These are phyloP conservation scores for Puntigrus tetrazona DNA, from an alignment of 2,113 vertebrate genomes.

Conservation along the genomic window DNA sequence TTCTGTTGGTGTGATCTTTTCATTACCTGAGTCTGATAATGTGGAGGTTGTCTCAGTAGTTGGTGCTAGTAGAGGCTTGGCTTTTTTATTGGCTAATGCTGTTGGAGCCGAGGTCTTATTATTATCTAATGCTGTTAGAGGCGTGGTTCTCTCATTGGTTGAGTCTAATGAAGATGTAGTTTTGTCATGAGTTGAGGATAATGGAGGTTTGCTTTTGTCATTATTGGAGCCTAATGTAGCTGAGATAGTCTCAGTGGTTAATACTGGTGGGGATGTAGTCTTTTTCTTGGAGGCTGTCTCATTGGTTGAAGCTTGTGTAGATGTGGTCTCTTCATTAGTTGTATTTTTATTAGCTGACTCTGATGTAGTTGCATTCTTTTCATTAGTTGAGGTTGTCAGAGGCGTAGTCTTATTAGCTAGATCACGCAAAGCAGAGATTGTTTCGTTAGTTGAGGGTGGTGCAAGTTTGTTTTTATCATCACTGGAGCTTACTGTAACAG, in stretches of 20 bases:
- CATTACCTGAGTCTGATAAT: neutral
- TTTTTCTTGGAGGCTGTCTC: neutral
- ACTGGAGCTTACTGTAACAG: neutral
- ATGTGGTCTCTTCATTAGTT: neutral
- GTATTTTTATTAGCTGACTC: neutral
- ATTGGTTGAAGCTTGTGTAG: neutral
- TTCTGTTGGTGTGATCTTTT: no score
- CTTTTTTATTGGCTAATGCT: neutral
- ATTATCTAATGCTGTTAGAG: neutral
- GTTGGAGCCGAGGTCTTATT: neutral
- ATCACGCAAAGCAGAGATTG: neutral
- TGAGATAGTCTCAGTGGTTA: constrained; percentile 6
- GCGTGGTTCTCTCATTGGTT: no score
- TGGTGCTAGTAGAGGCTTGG: neutral
- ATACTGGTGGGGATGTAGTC: no score
- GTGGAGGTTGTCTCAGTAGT: neutral
- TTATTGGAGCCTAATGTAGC: neutral
- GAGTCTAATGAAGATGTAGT: no score
- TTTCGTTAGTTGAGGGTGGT: neutral
- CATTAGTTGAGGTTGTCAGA: neutral
- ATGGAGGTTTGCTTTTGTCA: neutral
- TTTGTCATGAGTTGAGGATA: neutral
- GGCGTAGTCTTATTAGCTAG: neutral
- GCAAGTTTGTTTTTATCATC: neutral
- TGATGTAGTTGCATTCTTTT: neutral